Evolutionary conservation across 2,888 invertebrate genomes (phyloP), one percentile per base, ranked within the genome.

Genomic region (Cerastoderma edule): DNA sequence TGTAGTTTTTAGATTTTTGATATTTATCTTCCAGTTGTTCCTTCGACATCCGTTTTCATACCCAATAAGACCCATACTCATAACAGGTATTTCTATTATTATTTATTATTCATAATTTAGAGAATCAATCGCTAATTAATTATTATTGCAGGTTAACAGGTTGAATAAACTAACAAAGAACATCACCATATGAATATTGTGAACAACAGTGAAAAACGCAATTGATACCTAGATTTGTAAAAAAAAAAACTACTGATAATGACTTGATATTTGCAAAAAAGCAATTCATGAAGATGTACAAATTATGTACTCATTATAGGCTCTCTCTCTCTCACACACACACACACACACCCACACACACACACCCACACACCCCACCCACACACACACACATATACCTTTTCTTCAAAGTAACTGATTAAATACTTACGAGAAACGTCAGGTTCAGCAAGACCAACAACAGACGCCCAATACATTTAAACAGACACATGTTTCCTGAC

Each of bases 401-500:
- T n/a, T n/a, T n/a, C n/a, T n/a, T n/a, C 8, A 10, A 39, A 39
- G 8, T 39, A 39, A 10, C 8, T 8, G 16, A 16, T 10, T 10
- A 39, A 39, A 39, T 39, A 39, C 16, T 16, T 8, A 10, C 39
- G 39, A 10, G 16, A 39, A 39, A 39, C 10, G 16, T 39, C 39
- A 10, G 39, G 10, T 39, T 39, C 39, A 39, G 39, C 16, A 10
- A 10, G 39, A 10, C 16, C 39, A 10, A 16, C 16, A 39, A 8
- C 22, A 8, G 10, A 3, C 4, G n/a, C 5, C 24, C 2, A 53
- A 16, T 24, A 53, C 24, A 16, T 39, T 39, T 39, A 16, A 39
- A 13, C 39, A 39, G 16, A 16, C 16, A 39, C 16, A 39, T 39
- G 16, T 39, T 39, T 39, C 16, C n/a, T 72, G 67, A 87, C 84